Base-by-base conservation (phyloP, 2,888 invertebrate genomes). In the Tinea trinotella region DNA sequence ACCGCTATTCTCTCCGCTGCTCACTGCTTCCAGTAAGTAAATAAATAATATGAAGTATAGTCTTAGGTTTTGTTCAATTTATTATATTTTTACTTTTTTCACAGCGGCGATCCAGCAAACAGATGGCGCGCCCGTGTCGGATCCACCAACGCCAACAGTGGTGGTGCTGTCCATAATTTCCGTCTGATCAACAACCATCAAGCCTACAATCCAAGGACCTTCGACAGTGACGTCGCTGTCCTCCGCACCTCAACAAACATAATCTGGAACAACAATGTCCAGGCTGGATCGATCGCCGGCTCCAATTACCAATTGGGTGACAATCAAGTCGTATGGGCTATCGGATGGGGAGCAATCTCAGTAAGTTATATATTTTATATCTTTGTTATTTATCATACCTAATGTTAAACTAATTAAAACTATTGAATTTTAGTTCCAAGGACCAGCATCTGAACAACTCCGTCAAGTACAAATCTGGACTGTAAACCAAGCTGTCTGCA, bases 1-100 rank as follows among this genome's bases (percentile, higher is more conserved):
- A 60, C 67, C 50, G 59, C 68, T 5, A 24, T 74, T n/a, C 59
- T 74, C 2, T 60, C 68, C 1, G 71, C 71, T 46, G 73, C 69
- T 52, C 70, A 71, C 49, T 73, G 74, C 54, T 55, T 59, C 5
- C 0, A 22, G 74, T 71, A 65, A 61, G 64, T 61, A 22, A 40
- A 40, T 12, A 15, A 7, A 12, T 40, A 40, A 35, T 35, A 12
- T 35, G n/a, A 40, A 40, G 2, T 4, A 12, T 40, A n/a, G 3
- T 4, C n/a, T 15, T 13, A 13, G 2, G 9, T 20, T 18, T 48
- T 48, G n/a, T 18, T 46, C 10, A 46, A 10, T 35, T 35, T 35
- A 35, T 7, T n/a, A 24, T 35, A 35, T 35, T 35, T 35, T 22
- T 7, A 22, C n/a, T 12, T 44, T 44, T 3, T 17, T 36, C 18